These are phyloP conservation scores for Aplocera efformata DNA, from an alignment of 2,888 invertebrate genomes.

Conservation along the genomic window DNA sequence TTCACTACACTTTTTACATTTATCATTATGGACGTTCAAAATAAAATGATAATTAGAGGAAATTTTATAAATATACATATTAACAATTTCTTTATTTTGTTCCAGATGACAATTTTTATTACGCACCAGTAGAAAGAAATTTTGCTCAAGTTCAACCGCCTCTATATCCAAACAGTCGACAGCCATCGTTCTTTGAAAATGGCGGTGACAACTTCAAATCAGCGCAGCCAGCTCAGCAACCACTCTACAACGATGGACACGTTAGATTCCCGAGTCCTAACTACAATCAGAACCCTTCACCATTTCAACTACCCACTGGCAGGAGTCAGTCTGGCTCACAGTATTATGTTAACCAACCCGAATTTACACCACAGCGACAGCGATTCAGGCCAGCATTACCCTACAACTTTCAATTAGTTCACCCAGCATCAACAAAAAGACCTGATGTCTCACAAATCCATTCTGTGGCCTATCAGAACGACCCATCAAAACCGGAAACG, in stretches of 20 bases:
- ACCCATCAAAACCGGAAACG: conserved; percentile 82
- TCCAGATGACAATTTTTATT: conserved; percentile 75
- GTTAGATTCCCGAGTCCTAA: conserved; percentile 69
- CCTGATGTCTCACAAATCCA: conserved; percentile 81
- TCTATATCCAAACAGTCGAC: conserved; percentile 63
- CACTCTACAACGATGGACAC: conserved; percentile 59
- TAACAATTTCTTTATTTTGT: conserved; percentile 37
- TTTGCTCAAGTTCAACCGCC: conserved; percentile 78
- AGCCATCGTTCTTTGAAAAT: conserved; percentile 60
- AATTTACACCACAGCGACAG: conserved; percentile 61
- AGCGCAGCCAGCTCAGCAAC: conserved; percentile 53
- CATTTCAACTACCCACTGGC: conserved; percentile 71
- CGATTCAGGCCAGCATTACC: conserved; percentile 67
- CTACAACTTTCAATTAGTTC: conserved; percentile 68
- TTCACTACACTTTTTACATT: too few relatives aligned
- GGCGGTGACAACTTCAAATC: conserved; percentile 61
- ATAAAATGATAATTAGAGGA: too few relatives aligned
- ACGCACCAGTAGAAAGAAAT: conserved; percentile 72
- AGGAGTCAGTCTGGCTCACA: conserved; percentile 71
- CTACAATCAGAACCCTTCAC: conserved; percentile 74
- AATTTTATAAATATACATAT: background rate
- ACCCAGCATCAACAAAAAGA: conserved; percentile 74
- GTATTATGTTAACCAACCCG: conserved; percentile 73
- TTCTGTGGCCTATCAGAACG: conserved; percentile 78
- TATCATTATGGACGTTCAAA: too few relatives aligned